Conservation (phyloP, 2,113 vertebrate species). For the Petrocephalus zakoni region DNA sequence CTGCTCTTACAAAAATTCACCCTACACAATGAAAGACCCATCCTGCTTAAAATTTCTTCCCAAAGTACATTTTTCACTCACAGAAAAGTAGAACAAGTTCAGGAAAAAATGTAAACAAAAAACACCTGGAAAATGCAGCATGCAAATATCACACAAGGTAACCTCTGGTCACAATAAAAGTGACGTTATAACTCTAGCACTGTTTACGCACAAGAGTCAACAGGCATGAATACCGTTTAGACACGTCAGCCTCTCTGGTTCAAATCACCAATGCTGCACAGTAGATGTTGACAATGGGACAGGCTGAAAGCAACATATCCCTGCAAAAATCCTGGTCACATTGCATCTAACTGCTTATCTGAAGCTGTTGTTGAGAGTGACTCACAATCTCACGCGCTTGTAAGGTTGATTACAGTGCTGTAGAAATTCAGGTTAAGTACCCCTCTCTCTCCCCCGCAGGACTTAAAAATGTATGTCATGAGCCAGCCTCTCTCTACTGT, state of each 20-base stretch:
- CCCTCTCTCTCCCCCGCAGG: neutral
- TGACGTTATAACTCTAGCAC: neutral
- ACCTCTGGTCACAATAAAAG: neutral
- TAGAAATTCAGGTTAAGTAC: neutral
- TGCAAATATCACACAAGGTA: neutral
- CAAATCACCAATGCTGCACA: neutral
- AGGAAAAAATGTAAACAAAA: neutral
- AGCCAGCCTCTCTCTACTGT: neutral
- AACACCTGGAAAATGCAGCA: neutral
- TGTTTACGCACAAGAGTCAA: neutral
- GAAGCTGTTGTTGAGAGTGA: neutral
- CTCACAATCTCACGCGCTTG: neutral
- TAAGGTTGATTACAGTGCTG: neutral
- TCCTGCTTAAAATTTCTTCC: conserved; percentile 45
- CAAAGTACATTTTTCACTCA: conserved; percentile 5
- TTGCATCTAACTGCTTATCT: neutral
- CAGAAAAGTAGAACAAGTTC: neutral
- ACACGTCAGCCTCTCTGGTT: neutral
- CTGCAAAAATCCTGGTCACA: neutral
- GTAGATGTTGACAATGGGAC: neutral
- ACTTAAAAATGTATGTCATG: neutral
- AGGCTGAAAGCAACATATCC: neutral
- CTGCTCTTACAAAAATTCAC: conserved; percentile 27
- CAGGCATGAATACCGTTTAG: neutral
- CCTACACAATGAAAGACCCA: conserved; percentile 37